Percentiles rank a stretch among this genome's conserved stretches.
These are phyloP conservation scores for Mellilla xanthometata DNA, from an alignment of 2,888 invertebrate species.

Conservation along the genomic window DNA sequence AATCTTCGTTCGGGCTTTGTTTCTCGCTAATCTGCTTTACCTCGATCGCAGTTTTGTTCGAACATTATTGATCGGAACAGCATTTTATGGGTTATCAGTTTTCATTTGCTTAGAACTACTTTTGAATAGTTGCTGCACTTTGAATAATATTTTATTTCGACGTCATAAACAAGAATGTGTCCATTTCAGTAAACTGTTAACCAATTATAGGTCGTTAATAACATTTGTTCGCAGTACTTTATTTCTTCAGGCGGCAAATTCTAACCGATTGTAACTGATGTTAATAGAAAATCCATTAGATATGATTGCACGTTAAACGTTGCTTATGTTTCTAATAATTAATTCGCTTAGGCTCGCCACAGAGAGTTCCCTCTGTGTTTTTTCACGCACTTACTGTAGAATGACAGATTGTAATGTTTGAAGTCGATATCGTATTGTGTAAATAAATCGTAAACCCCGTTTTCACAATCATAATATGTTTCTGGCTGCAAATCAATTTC, in stretches of 20 bases:
- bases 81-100: conserved; percentile 8
- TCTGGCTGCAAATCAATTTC: conserved; percentile 82
- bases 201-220: conserved; percentile 8
- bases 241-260: conserved; percentile 20
- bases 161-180: not conserved
- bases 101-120: not conserved
- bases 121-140: not conserved
- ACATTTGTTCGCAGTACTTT: conserved; percentile 14
- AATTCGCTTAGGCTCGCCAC: conserved; percentile 12
- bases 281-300: conserved; percentile 28
- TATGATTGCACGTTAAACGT: conserved; percentile 18
- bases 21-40: conserved; percentile 41
- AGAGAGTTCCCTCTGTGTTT: not conserved
- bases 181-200: not conserved
- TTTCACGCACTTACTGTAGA: conserved; percentile 33
- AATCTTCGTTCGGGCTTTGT: conserved; percentile 44
- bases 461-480: conserved; percentile 83
- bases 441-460: conserved; percentile 83
- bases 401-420: conserved; percentile 71
- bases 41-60: conserved; percentile 20
- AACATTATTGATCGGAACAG: conserved; percentile 19
- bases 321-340: conserved; percentile 20
- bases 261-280: conserved; percentile 17
- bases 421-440: conserved; percentile 74
- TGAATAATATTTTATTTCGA: not conserved